Evolutionary conservation across 2,888 invertebrate genomes (phyloP).

Genomic region (Synergus itoensis): DNA sequence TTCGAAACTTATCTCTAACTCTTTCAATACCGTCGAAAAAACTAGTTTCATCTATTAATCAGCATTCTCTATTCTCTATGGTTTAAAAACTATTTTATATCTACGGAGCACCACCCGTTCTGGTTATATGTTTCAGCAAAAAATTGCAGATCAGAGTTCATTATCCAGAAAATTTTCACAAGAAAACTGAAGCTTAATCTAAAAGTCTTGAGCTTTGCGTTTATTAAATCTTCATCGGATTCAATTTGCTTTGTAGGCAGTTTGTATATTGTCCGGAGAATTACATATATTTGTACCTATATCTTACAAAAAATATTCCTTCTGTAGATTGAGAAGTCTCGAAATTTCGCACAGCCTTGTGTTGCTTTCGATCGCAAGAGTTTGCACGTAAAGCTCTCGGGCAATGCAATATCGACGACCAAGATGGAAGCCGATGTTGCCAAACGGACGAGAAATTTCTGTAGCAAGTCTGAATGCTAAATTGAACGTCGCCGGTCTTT

Average conservation of each 20-base stretch:
- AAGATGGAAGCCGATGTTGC: constrained; percentile 38
- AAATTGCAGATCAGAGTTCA: not conserved
- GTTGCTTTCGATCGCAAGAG: constrained; percentile 10
- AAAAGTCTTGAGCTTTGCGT: not conserved
- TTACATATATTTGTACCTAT: not conserved
- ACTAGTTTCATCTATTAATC: constrained; percentile 11
- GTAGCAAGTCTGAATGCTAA: constrained; percentile 39
- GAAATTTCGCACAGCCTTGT: not conserved
- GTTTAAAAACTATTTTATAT: not conserved
- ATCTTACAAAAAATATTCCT: not conserved
- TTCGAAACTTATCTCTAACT: constrained; percentile 16
- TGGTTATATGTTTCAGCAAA: not conserved
- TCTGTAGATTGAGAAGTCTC: not conserved
- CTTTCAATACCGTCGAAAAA: constrained; percentile 24
- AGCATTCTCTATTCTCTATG: not conserved
- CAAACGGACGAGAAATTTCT: constrained; percentile 36
- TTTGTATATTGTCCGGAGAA: not conserved
- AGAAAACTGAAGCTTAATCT: not conserved
- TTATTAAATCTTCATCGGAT: not conserved
- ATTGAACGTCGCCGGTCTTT: constrained; percentile 31
- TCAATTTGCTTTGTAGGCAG: not conserved
- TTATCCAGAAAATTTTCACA: not conserved
- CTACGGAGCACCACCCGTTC: constrained; percentile 18
- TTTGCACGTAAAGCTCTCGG: constrained; percentile 39
- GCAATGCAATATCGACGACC: constrained; percentile 35